phyloP scores from a whole-genome alignment of 2,113 vertebrate species.

The Phoenicopterus ruber region DNA sequence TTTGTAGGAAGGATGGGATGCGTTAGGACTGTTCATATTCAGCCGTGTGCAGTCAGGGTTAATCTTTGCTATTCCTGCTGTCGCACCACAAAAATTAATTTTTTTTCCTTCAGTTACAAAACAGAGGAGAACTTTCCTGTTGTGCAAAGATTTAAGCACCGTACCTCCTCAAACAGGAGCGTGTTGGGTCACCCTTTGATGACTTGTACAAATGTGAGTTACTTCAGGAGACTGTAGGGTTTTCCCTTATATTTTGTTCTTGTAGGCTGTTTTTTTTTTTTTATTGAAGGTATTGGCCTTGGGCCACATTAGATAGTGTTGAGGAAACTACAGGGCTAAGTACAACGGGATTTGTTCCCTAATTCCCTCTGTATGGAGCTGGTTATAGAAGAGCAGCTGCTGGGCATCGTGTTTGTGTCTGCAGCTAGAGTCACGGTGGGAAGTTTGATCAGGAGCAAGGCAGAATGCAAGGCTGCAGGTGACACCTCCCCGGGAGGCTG shows the following conservation, averaged over 20 bases:
- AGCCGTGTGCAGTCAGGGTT: not conserved
- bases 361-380: not conserved
- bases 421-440: not conserved
- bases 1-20: not conserved
- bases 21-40: not conserved
- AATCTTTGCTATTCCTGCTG: not conserved
- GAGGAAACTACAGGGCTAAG: not conserved
- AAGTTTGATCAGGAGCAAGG: not conserved
- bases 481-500: too few relatives aligned
- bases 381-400: not conserved
- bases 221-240: not conserved
- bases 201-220: not conserved
- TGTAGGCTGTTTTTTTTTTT: not conserved
- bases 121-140: not conserved
- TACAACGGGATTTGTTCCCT: not conserved
- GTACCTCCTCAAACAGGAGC: not conserved
- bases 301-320: too few relatives aligned
- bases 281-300: not conserved
- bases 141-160: not conserved
- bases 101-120: not conserved
- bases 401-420: not conserved
- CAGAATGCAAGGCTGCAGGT: not conserved
- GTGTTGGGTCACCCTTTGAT: not conserved
- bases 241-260: not conserved
- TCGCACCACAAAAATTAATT: not conserved